Evolutionary conservation across 2,888 invertebrate genomes (phyloP), one percentile per base, ranked within the genome.

Genomic region (Stenolophus ochropezus): DNA sequence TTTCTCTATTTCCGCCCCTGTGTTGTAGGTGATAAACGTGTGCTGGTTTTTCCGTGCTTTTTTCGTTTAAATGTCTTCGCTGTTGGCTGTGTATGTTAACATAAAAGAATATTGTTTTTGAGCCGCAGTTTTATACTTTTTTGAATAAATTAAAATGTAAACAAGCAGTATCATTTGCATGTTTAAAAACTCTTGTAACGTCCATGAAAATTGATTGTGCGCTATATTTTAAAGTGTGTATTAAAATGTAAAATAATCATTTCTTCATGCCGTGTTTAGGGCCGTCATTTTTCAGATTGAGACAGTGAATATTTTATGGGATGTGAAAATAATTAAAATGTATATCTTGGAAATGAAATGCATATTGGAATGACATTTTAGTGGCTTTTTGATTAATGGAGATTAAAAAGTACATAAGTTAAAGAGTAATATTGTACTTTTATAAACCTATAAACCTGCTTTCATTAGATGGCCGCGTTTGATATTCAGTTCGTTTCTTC

Each of bases 331-430:
- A 61, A 61, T 61, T 23, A 61, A 23, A 61, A 61, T 61, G 61
- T 61, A 5, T 25, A 25, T 25, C 25, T 61, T 3, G n/a, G 4
- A 14, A 61, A n/a, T 11, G 21, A 61, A 61, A 61, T 23, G 25
- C 23, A 61, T 61, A 23, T 14, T 23, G 23, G 25, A 61, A 61
- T 25, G 61, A 61, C 61, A 61, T n/a, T 61, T 61, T 61, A 25
- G 61, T 56, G 4, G 61, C 61, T 14, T 21, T 61, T 61, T 61
- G 61, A 61, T 61, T 61, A 61, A 61, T 61, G 61, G 61, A 61
- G 25, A 61, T 61, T 61, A 61, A 61, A 61, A 61, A 61, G 25
- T 61, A 23, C 25, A 61, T 61, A 61, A 61, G n/a, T n/a, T 21
- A 61, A 25, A 23, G 23, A 61, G 23, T 14, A 61, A 61, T 61